Base-by-base conservation (phyloP, 1,140 invertebrate species). In the Aphidius gifuensis region DNA sequence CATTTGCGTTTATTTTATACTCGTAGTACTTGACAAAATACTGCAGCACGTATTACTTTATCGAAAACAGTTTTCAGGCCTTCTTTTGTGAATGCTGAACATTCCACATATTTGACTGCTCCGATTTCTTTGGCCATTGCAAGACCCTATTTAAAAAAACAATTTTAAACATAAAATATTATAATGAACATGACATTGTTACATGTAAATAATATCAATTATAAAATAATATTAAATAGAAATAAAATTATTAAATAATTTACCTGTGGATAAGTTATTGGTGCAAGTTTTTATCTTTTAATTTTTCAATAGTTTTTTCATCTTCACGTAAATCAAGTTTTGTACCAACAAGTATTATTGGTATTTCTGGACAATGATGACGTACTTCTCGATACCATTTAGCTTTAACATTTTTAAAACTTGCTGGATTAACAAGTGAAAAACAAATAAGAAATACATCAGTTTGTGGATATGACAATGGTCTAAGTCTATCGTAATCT, bases 61-160 rank as follows among this genome's bases (percentile, higher is more conserved):
- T 99, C 97, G 79, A 99, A 99, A 57, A 99, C 97, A 66, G 96
- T 98, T 87, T 99, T 99, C 67, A 99, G 84, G 42, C 97, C 97
- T 86, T 99, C 99, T 87, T 99, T 94, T 71, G 97, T 99, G 51
- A 99, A 85, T 66, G 96, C 95, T 50, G 93, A 96, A 79, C 96
- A 98, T 82, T 98, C 96, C 68, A 97, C 85, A 84, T 98, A 98
- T 81, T 97, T 97, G 3, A 97, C 94, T 39, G 95, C 93, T 67
- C 91, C 93, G 65, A 99, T 98, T 84, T 99, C 97, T 84, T 99
- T 99, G 21, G 96, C 93, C 96, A 99, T 98, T 58, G 96, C 90
- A 70, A 98, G 85, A 66, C 97, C 97, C 88, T 97, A 82, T 45
- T 4, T 60, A 32, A 46, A 9, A 99, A 55, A 55, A 16, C 16